These are phyloP conservation scores for Agrochola litura DNA, from an alignment of 2,888 invertebrate genomes.

Conservation along the genomic window DNA sequence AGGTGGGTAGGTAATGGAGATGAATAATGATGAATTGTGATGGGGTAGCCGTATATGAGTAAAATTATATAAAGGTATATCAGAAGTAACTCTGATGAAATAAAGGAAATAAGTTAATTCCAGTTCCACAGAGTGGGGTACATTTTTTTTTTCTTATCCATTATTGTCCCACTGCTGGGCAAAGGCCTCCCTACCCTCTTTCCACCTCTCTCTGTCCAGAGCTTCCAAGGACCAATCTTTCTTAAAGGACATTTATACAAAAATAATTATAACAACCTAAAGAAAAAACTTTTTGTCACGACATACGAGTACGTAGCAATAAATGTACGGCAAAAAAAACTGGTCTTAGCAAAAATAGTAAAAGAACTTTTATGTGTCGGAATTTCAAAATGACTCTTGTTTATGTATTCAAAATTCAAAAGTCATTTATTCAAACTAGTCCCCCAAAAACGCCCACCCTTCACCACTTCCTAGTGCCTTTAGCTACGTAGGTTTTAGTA, in stretches of 20 bases:
- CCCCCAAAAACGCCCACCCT: too few relatives aligned
- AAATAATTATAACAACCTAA: conserved; percentile 3
- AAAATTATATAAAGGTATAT: not conserved
- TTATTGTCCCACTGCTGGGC: too few relatives aligned
- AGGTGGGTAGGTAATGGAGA: conserved; percentile 31
- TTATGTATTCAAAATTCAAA: too few relatives aligned
- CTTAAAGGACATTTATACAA: not conserved
- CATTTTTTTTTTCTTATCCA: too few relatives aligned
- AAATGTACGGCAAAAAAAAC: not conserved
- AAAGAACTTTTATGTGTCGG: not conserved
- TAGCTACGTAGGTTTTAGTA: too few relatives aligned
- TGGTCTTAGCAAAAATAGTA: conserved; percentile 8
- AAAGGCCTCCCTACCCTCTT: too few relatives aligned
- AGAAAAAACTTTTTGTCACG: conserved; percentile 3
- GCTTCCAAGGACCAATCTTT: too few relatives aligned
- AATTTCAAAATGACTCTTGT: not conserved
- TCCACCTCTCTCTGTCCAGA: too few relatives aligned
- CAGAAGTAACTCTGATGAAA: not conserved
- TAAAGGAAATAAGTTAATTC: not conserved
- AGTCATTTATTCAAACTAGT: too few relatives aligned
- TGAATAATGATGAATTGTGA: conserved; percentile 37
- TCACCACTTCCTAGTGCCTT: too few relatives aligned
- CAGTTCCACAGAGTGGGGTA: not conserved
- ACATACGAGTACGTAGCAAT: not conserved
- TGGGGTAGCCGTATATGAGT: not conserved